Evolutionary conservation across 1,140 invertebrate genomes (phyloP).

Genomic region (Pseudachorutes palmiensis): DNA sequence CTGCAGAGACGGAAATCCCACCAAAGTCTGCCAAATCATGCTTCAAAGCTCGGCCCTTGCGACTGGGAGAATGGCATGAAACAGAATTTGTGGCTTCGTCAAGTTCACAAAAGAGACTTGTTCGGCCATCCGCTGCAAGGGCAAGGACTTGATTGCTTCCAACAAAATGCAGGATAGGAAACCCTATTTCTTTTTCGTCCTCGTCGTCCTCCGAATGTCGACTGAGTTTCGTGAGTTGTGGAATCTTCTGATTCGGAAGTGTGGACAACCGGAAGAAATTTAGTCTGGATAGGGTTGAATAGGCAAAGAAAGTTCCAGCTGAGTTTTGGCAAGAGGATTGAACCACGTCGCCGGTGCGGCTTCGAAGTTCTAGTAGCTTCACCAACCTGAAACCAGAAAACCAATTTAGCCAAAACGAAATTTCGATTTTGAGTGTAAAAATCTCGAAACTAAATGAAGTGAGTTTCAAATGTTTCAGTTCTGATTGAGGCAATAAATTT

Average conservation of each 20-base stretch:
- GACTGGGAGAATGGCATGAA: not conserved
- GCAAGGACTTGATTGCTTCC: slow-evolving; percentile 13
- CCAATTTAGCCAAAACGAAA: not conserved
- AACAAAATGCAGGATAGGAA: slow-evolving; percentile 18
- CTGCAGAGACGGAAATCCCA: slow-evolving; percentile 12
- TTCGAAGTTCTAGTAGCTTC: slow-evolving; percentile 28
- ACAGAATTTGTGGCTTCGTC: not conserved
- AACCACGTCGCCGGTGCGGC: slow-evolving; percentile 13
- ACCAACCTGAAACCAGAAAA: slow-evolving; percentile 22
- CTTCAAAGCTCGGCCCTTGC: not conserved
- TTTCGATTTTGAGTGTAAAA: not conserved
- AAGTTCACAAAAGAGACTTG: slow-evolving; percentile 6
- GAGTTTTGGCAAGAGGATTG: slow-evolving; percentile 23
- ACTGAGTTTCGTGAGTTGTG: not conserved
- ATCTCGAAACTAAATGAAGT: not conserved
- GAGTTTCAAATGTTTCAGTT: not conserved
- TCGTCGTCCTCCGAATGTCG: not conserved
- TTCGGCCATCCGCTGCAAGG: slow-evolving; percentile 19
- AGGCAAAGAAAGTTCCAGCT: slow-evolving; percentile 24
- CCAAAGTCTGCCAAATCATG: not conserved
- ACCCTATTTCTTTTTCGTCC: not conserved
- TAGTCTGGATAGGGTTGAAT: slow-evolving; percentile 21
- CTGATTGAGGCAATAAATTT: not conserved
- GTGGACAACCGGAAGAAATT: slow-evolving; percentile 14
- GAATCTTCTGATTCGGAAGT: not conserved